These are phyloP conservation scores for Sisyra terminalis DNA, from an alignment of 2,888 invertebrate species.

Conservation along the genomic window DNA sequence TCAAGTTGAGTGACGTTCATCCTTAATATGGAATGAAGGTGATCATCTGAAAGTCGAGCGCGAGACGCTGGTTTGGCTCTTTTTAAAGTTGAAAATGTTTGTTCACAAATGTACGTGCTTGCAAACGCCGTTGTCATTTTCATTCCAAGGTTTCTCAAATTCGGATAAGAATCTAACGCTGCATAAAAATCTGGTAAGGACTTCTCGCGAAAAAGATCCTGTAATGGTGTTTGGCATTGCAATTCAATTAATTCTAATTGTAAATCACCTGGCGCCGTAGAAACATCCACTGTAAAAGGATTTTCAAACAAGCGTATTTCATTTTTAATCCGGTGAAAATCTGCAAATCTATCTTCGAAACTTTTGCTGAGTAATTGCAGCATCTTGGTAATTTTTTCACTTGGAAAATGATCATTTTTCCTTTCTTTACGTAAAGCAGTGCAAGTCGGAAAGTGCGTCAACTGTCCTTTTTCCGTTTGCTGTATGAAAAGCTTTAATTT, in stretches of 20 bases:
- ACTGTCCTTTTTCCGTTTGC: constrained; percentile 3
- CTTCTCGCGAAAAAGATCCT: not conserved
- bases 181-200: constrained; percentile 1
- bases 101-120: constrained; percentile 6
- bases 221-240: not conserved
- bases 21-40: no score
- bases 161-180: constrained; percentile 4
- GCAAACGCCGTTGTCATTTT: constrained; percentile 4
- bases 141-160: constrained; percentile 6
- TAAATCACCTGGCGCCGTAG: constrained; percentile 4
- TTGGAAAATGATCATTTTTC: constrained; percentile 6
- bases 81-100: constrained; percentile 5
- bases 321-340: constrained; percentile 6
- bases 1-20: no score
- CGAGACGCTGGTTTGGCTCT: not conserved
- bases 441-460: constrained; percentile 5
- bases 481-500: constrained; percentile 5
- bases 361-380: constrained; percentile 6
- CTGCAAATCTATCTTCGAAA: constrained; percentile 6
- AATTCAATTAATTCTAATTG: constrained; percentile 4
- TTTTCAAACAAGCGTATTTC: constrained; percentile 2
- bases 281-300: constrained; percentile 5
- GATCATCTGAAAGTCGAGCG: no score
- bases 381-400: constrained; percentile 6
- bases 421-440: constrained; percentile 6